Base-by-base conservation (phyloP, 2,113 vertebrate species). In the Choloepus hoffmanni region DNA sequence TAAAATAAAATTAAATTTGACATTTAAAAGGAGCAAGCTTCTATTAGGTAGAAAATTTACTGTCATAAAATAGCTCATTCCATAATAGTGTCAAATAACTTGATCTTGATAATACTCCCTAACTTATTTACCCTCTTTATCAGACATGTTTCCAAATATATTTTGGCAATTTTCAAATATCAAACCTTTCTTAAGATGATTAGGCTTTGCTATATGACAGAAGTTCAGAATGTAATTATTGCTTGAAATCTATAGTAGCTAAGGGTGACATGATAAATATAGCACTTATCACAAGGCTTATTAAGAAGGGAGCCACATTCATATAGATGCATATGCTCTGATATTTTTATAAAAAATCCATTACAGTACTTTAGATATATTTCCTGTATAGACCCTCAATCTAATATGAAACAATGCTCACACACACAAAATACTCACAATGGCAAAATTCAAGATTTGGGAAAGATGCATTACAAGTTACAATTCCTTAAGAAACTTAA, bases 1-100 rank as follows among this genome's bases (percentile, higher is more conserved):
- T 65, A 92, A 89, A 87, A 96, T 79, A 43, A 89, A 95, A 94
- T 33, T 16, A 72, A 93, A 89, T 72, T 30, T 94, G 36, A 70
- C 67, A 85, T 94, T 91, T 94, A 87, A 96, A 92, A 81, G 30
- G 21, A 48, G 30, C 21, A 83, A 50, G 36, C 13, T 70, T 82
- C 93, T 92, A 94, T 40, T 70, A 72, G 21, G 19, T 16, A 74
- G 67, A 95, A 81, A 85, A 72, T 45, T 36, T 90, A 68, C 36
- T 94, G 94, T 86, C 58, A 89, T 79, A 58, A 68, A 96, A 85
- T 18, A 94, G 36, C 14, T 92, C 50, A 86, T 19, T 67, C 78
- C 45, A 95, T 63, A 55, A 67, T 11, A 83, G 48, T 15, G 89
- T 45, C 63, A 89, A 93, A 94, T 30, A 85, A 65, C n/a, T n/a